Percentiles rank a stretch among this genome's conserved stretches.
These are phyloP conservation scores for Scatophagus argus DNA, from an alignment of 2,113 vertebrate species.

Conservation along the genomic window DNA sequence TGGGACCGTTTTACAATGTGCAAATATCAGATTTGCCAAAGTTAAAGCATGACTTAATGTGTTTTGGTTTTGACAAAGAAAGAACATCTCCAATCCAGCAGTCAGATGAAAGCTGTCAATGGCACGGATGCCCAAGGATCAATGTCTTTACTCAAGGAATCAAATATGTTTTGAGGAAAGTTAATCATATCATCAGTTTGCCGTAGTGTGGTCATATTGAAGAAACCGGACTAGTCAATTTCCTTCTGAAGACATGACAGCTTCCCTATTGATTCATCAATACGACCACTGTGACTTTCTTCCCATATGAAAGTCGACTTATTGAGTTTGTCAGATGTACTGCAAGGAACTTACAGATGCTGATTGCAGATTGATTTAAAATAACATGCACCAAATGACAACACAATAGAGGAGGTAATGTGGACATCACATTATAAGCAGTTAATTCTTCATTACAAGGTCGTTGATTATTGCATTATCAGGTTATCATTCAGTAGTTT, in stretches of 20 bases:
- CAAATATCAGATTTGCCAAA: not conserved
- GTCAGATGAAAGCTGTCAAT: not conserved
- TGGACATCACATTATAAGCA: not conserved
- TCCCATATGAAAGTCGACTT: not conserved
- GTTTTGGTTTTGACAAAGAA: not conserved
- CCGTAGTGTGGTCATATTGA: conserved; percentile 15
- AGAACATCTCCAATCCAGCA: conserved; percentile 6
- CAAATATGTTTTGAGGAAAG: conserved; percentile 26
- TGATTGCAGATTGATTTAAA: not conserved
- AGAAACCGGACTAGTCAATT: conserved; percentile 5
- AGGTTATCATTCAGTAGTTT: no score
- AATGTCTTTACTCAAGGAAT: conserved; percentile 30
- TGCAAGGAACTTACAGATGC: not conserved
- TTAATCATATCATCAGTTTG: conserved; percentile 39
- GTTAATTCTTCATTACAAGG: not conserved
- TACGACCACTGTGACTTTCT: conserved; percentile 10
- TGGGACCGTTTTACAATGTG: not conserved
- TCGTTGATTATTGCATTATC: not conserved
- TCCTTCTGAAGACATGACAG: conserved; percentile 26
- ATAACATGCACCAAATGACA: not conserved
- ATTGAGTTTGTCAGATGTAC: not conserved
- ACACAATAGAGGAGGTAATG: not conserved
- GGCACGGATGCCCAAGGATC: not conserved
- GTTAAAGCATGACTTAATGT: not conserved
- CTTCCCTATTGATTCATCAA: conserved; percentile 19